Evolutionary conservation across 2,797 vertebrate species (phyloP), one percentile per base, ranked within the genome.

Genomic region (Lepilemur ruficaudatus): DNA sequence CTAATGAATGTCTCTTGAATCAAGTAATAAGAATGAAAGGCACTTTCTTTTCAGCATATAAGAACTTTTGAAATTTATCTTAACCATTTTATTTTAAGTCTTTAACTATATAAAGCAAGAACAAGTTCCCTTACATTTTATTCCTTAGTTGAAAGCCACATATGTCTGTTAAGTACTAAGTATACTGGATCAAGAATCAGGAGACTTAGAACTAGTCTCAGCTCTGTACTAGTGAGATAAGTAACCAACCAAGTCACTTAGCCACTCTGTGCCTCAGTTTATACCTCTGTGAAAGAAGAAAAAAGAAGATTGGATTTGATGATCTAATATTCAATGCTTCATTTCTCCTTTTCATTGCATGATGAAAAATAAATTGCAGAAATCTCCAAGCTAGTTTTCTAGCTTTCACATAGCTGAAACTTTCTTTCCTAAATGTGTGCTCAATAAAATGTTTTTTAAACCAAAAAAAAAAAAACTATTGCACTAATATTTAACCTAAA

Each of bases 11-110:
- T 79, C 48, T 79, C 11, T 25, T 82, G 90, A 83, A 28, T 92
- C 35, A 89, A 93, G 61, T 38, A 23, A 32, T 69, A 80, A 90
- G 38, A 91, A 91, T 82, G 11, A 95, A 94, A 97, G 70, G 4
- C 32, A 76, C 23, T 86, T 89, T 67, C 70, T 73, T 83, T 87
- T 84, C 46, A 48, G 23, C n/a, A 11, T 59, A 38, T 75, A 96
- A 57, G 41, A 75, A 94, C 38, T 83, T 94, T 57, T 81, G 59
- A 52, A 17, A 55, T 87, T 89, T 87, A 55, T 32, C 41, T 80
- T 78, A 88, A 61, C 18, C 35, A 81, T 80, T 97, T 93, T 88
- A 46, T 75, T 94, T 87, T 81, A 65, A 81, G 65, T 57, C 43
- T 76, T 81, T 70, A 84, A 67, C 50, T 81, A 59, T 43, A 78